A percentile compares a stretch with the other conserved stretches of the same genome.
These are phyloP conservation scores for Emesis castigata DNA, from an alignment of 2,888 invertebrate genomes.

Conservation along the genomic window DNA sequence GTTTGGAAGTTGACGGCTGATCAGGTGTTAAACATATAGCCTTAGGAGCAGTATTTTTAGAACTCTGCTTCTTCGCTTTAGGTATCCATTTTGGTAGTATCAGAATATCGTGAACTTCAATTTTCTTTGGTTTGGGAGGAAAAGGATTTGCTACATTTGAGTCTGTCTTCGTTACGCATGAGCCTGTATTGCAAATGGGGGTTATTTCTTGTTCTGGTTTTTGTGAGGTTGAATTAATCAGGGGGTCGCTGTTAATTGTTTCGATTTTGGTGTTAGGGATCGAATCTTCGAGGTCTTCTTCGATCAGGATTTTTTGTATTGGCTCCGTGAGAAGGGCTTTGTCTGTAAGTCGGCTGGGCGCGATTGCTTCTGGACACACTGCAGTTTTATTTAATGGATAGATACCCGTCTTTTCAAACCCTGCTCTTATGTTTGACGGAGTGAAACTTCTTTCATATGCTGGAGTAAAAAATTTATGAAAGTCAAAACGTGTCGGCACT, in stretches of 20 bases:
- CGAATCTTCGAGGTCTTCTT: neutral
- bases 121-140: neutral
- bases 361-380: neutral
- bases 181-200: neutral
- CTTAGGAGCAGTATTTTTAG: no score
- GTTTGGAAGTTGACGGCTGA: no score
- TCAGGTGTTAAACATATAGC: no score
- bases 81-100: no score
- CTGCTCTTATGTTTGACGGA: constrained; percentile 28
- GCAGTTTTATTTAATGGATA: constrained; percentile 2
- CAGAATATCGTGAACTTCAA: no score
- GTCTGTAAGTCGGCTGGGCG: neutral
- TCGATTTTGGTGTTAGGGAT: neutral
- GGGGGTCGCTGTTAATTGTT: neutral
- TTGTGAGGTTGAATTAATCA: neutral
- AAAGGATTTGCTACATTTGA: neutral
- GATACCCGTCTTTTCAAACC: constrained; percentile 3
- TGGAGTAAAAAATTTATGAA: constrained; percentile 51
- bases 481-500: constrained; percentile 44
- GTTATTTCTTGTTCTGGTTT: neutral
- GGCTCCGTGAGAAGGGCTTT: neutral
- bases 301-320: neutral
- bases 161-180: neutral
- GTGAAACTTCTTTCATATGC: constrained; percentile 50
- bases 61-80: no score